Conservation (phyloP, 2,888 invertebrate genomes). For the Dione vanillae region DNA sequence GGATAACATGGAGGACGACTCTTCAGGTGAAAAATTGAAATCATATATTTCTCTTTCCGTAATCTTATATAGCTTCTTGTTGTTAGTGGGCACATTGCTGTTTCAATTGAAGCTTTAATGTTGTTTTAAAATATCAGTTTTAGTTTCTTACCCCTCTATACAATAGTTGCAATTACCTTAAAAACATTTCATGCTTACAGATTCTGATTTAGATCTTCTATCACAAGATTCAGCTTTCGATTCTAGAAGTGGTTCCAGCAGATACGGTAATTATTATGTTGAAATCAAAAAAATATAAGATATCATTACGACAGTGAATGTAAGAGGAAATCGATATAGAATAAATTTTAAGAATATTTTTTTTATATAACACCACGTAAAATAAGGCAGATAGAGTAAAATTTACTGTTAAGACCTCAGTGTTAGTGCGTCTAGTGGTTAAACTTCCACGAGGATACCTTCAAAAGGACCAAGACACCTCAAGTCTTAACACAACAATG, state of each 20-base stretch:
- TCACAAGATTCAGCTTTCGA: slow-evolving; percentile 66
- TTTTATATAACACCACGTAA: no score
- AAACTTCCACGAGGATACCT: no score
- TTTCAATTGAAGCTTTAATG: slow-evolving; percentile 32
- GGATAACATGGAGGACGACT: slow-evolving; percentile 60
- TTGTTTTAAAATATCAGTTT: slow-evolving; percentile 21
- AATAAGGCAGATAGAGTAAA: no score
- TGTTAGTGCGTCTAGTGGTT: no score
- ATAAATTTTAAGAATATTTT: no score
- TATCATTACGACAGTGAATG: no score
- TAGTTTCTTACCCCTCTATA: background rate
- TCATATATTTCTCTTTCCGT: slow-evolving; percentile 28
- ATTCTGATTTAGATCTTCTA: slow-evolving; percentile 57
- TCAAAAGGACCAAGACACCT: no score
- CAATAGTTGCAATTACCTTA: background rate
- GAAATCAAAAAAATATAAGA: no score
- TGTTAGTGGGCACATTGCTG: slow-evolving; percentile 10
- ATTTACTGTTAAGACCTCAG: no score
- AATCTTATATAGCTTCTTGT: slow-evolving; percentile 37
- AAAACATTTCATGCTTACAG: slow-evolving; percentile 24
- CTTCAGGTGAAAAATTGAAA: slow-evolving; percentile 58
- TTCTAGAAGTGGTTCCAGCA: slow-evolving; percentile 64
- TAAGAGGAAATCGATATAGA: no score
- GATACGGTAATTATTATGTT: slow-evolving; percentile 49
- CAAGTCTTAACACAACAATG: no score